These are phyloP conservation scores for Seriola dumerili DNA, from an alignment of 2,113 vertebrate species.

Conservation along the genomic window DNA sequence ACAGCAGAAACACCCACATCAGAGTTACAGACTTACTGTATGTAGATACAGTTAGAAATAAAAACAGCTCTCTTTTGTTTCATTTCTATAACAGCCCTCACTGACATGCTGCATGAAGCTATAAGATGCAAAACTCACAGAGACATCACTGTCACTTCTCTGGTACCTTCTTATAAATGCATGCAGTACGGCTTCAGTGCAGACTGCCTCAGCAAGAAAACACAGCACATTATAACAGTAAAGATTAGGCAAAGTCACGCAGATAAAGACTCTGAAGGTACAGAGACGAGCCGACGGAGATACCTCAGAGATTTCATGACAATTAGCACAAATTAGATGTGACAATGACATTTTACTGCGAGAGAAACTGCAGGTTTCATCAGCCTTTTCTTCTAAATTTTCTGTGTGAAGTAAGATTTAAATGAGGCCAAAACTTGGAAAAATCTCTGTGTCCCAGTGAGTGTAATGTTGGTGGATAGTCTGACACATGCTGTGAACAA, in stretches of 20 bases:
- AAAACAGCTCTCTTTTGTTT: not conserved
- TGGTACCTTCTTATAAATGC: not conserved
- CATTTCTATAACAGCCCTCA: not conserved
- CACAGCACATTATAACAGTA: not conserved
- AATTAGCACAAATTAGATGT: constrained; percentile 7
- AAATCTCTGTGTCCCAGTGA: constrained; percentile 7
- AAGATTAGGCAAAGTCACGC: constrained; percentile 32
- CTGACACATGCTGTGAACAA: constrained; percentile 52
- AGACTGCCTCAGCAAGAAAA: constrained; percentile 11
- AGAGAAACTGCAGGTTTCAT: not conserved
- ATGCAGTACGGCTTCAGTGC: not conserved
- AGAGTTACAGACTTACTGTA: constrained; percentile 26
- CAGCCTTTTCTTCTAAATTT: not conserved
- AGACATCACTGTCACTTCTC: constrained; percentile 13
- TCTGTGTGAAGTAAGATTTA: constrained; percentile 5
- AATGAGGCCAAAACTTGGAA: constrained; percentile 52
- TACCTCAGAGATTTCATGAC: not conserved
- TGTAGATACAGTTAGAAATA: not conserved
- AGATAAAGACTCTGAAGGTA: not conserved
- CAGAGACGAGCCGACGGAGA: constrained; percentile 8
- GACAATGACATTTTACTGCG: not conserved
- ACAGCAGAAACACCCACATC: not conserved
- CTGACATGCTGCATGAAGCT: constrained; percentile 1
- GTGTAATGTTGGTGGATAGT: constrained; percentile 41
- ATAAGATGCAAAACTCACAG: not conserved